Base-by-base conservation (phyloP, 2,113 vertebrate species). In the Irena cyanogastra region DNA sequence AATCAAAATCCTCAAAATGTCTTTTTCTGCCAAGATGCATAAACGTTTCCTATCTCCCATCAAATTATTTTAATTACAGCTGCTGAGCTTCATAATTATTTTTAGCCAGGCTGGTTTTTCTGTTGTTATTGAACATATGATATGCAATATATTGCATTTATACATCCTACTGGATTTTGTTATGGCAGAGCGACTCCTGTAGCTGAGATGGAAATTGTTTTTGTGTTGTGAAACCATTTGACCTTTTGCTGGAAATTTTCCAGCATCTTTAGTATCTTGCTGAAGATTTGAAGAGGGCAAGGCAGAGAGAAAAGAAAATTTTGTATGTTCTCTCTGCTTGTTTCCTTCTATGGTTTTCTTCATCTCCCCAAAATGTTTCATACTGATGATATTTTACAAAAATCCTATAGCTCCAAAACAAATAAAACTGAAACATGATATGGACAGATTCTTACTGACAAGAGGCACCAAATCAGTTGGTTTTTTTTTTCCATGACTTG, bases 1-100 rank as follows among this genome's bases (percentile, higher is more conserved):
- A 97, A 98, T 98, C 97, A 97, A 97, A 98, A 97, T 96, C 94
- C 96, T 95, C 95, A 96, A 97, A 97, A 97, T 96, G 95, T 97
- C 96, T 97, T 98, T 97, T 97, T 97, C 97, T 98, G 97, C 97
- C 95, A 98, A 98, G 96, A 96, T 87, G 97, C 96, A 97, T 97
- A 97, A 97, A 97, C 83, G 92, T 97, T 97, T 96, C 95, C 95
- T 97, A 97, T 97, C 96, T 97, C 93, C 94, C 97, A 97, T 97
- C 97, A 96, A 97, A 97, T 98, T 97, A 97, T 97, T 98, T 98
- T 98, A 98, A 98, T 98, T 97, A 98, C 83, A 96, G 97, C 91
- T 97, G 96, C 97, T 97, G 97, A 97, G 97, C 95, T 97, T 96
- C 92, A 85, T 89, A 95, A 97, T 97, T 97, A 98, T 97, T 95